phyloP scores from a whole-genome alignment of 2,113 vertebrate genomes.

The Leuciscus idus region DNA sequence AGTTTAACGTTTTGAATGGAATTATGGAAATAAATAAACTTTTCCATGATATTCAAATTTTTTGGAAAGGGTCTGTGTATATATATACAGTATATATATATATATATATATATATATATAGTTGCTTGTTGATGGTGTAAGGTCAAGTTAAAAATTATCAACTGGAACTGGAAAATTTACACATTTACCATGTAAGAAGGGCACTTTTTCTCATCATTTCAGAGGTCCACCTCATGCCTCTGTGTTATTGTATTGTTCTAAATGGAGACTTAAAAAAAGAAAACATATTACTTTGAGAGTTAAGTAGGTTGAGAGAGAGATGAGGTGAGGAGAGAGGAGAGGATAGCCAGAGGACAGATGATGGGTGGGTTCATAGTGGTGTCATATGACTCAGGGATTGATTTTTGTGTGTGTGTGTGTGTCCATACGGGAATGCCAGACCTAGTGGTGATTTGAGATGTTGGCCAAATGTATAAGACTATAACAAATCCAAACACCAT shows the following conservation, averaged over 20 bases:
- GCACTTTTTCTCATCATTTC: neutral
- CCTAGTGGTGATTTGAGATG: neutral
- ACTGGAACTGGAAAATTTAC: neutral
- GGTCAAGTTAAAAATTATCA: neutral
- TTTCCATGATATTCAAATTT: no score
- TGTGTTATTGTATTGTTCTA: slow-evolving; percentile 16
- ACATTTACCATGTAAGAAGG: neutral
- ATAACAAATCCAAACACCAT: neutral
- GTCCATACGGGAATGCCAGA: neutral
- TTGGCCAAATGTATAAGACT: neutral
- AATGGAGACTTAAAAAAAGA: slow-evolving; percentile 30
- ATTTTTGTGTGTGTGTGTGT: neutral
- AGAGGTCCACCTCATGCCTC: neutral
- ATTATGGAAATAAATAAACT: no score
- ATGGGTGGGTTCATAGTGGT: neutral
- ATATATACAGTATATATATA: no score
- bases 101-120: no score
- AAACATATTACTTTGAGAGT: slow-evolving; percentile 5
- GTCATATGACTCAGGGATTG: neutral
- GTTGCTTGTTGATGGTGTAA: neutral
- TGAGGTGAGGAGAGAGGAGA: neutral
- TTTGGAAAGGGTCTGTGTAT: no score
- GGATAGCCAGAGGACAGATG: neutral
- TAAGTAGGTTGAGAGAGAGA: neutral
- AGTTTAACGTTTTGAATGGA: no score